Conservation (phyloP, 2,888 invertebrate genomes). For the Athalia rosae region DNA sequence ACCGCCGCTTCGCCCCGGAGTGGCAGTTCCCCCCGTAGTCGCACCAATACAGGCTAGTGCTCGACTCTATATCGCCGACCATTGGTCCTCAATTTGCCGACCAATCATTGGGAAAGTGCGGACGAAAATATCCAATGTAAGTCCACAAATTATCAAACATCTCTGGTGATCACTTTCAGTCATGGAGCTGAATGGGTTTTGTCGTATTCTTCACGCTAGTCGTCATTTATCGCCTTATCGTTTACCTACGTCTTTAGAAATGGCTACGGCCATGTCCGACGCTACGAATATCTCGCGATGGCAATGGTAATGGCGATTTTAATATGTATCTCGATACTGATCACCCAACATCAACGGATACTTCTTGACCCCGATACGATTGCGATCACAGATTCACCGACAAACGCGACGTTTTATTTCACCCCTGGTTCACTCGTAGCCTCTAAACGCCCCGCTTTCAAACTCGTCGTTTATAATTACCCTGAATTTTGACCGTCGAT, state of each 20-base stretch:
- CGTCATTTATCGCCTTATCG: conserved; percentile 22
- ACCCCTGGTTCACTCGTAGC: not conserved
- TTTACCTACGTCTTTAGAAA: conserved; percentile 31
- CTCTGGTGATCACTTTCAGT: conserved; percentile 67
- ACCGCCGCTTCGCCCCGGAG: conserved; percentile 65
- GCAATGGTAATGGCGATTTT: conserved; percentile 51
- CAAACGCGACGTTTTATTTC: not conserved
- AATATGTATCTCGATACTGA: not conserved
- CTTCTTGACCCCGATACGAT: not conserved
- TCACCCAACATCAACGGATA: not conserved
- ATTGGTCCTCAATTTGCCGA: conserved; percentile 90
- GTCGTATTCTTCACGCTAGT: conserved; percentile 49
- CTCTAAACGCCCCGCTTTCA: not conserved
- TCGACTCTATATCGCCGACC: conserved; percentile 83
- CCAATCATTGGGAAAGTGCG: conserved; percentile 92
- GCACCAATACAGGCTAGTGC: conserved; percentile 84
- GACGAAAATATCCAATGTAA: conserved; percentile 84
- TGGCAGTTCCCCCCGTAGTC: conserved; percentile 75
- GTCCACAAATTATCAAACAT: conserved; percentile 82
- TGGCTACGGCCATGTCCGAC: conserved; percentile 67
- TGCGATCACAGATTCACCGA: conserved; percentile 1
- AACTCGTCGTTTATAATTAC: not conserved
- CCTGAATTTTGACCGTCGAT: not conserved
- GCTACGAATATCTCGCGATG: conserved; percentile 54
- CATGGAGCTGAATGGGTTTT: conserved; percentile 30